phyloP scores from a whole-genome alignment of 2,888 invertebrate genomes.

The Meghimatium bilineatum region DNA sequence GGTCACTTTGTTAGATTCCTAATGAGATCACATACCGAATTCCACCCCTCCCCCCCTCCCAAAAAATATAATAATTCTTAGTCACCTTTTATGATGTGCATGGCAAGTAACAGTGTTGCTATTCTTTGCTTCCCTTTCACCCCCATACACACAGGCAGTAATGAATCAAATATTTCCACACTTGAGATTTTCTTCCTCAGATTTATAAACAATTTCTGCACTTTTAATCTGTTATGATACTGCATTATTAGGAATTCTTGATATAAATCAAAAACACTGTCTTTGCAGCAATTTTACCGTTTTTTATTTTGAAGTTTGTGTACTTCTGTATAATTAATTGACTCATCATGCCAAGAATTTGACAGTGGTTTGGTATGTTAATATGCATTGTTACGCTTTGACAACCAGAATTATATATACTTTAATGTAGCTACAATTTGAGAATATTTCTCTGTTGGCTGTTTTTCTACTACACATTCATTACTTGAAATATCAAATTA shows the following conservation, averaged over 20 bases:
- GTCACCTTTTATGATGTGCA: too few relatives aligned
- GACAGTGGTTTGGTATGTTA: not conserved
- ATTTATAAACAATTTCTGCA: not conserved
- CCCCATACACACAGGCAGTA: too few relatives aligned
- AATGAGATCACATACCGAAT: too few relatives aligned
- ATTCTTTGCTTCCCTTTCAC: too few relatives aligned
- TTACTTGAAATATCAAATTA: not conserved
- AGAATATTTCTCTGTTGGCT: not conserved
- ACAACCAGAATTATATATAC: not conserved
- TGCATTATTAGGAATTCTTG: not conserved
- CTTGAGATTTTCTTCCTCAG: not conserved
- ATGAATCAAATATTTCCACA: not conserved
- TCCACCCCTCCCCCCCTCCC: too few relatives aligned
- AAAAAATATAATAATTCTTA: too few relatives aligned
- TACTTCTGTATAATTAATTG: conserved; percentile 3
- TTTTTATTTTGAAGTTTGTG: not conserved
- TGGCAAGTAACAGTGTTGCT: too few relatives aligned
- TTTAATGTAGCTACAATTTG: not conserved
- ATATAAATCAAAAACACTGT: not conserved
- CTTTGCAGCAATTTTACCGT: not conserved
- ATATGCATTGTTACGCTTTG: not conserved
- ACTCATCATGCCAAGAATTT: not conserved
- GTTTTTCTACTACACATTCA: not conserved
- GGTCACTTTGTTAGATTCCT: too few relatives aligned
- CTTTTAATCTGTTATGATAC: not conserved